phyloP scores from a whole-genome alignment of 2,113 vertebrate species.

The Oceanodroma tethys region DNA sequence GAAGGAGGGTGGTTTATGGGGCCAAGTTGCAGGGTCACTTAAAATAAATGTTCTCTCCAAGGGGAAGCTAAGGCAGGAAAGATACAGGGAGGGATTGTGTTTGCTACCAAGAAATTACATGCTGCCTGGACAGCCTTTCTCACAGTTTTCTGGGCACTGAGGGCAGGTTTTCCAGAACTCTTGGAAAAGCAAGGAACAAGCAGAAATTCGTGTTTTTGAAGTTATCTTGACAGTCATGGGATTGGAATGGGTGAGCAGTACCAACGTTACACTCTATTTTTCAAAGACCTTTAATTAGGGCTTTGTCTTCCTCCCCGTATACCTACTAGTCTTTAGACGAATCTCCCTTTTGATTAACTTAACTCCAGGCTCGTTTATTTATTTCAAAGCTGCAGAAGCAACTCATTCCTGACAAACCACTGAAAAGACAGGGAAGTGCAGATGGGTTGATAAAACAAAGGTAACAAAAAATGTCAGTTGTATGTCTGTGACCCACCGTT shows the following conservation, averaged over 20 bases:
- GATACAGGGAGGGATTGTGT: not conserved
- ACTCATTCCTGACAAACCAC: not conserved
- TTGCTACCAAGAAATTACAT: not conserved
- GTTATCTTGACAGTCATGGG: not conserved
- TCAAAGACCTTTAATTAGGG: not conserved
- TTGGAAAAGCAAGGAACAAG: not conserved
- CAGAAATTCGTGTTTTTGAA: not conserved
- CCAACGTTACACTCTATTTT: not conserved
- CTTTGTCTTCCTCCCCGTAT: not conserved
- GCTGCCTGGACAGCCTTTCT: not conserved
- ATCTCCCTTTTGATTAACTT: not conserved
- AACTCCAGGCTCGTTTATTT: not conserved
- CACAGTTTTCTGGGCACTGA: not conserved
- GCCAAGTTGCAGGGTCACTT: not conserved
- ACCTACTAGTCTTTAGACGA: not conserved
- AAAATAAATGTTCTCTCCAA: not conserved
- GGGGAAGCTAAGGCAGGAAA: not conserved
- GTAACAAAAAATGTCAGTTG: not conserved
- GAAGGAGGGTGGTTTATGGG: not conserved
- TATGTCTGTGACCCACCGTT: not conserved
- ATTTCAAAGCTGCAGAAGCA: not conserved
- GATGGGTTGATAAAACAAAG: not conserved
- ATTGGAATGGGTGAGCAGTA: not conserved
- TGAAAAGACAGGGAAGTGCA: not conserved
- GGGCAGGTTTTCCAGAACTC: slow-evolving; percentile 12